Percentiles rank a stretch among this genome's conserved stretches.
Evolutionary conservation across 2,888 invertebrate species (phyloP).

Genomic region (Apantesis nais): DNA sequence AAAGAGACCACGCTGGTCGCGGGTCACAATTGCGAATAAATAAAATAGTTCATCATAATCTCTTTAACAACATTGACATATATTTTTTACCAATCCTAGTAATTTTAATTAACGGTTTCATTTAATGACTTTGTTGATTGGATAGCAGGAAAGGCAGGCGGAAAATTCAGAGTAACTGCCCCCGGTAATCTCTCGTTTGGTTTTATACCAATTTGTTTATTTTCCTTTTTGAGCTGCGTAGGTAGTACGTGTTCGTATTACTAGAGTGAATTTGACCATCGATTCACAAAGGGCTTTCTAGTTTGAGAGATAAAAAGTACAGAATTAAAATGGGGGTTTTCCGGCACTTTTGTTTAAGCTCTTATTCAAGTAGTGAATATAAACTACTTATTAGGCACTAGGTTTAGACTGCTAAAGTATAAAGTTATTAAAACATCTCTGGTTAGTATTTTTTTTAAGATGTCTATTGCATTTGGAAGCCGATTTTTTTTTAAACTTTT

Average conservation of each 20-base stretch:
- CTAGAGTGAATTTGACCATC: conserved; percentile 11
- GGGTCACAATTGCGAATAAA: too few relatives aligned
- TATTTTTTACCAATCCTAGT: neutral
- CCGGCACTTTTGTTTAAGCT: too few relatives aligned
- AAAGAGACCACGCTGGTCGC: neutral
- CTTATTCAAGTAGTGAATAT: neutral
- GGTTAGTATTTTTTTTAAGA: neutral
- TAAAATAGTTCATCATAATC: neutral
- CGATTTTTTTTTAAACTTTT: neutral
- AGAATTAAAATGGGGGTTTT: neutral
- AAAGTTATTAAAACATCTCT: neutral
- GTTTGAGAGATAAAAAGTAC: conserved; percentile 1
- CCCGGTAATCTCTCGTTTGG: conserved; percentile 16
- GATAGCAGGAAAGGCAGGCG: conserved; percentile 25
- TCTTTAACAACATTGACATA: neutral
- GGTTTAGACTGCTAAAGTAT: neutral
- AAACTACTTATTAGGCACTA: neutral
- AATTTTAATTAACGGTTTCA: conserved; percentile 1
- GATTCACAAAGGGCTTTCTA: neutral
- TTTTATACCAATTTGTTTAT: conserved; percentile 24
- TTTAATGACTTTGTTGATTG: conserved; percentile 25
- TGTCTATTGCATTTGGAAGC: neutral
- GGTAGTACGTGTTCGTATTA: conserved; percentile 15
- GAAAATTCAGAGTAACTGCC: conserved; percentile 19
- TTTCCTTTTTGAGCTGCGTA: conserved; percentile 15